Evolutionary conservation across 2,113 vertebrate species (phyloP).

Genomic region (Halichoerus grypus): DNA sequence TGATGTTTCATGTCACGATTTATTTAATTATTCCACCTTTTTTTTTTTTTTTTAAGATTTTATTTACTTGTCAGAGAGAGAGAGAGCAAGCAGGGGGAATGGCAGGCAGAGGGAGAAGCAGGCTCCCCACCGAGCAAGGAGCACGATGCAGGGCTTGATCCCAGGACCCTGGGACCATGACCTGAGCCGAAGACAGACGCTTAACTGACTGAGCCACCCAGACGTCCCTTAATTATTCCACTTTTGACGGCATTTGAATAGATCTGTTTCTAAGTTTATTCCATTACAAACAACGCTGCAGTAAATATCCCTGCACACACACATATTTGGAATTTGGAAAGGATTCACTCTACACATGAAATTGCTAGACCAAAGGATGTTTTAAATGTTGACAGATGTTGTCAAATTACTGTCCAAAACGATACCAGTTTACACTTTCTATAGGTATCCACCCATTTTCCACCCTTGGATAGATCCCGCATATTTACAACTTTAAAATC

Average conservation of each 20-base stretch:
- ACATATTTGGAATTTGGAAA: neutral
- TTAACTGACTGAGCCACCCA: too few relatives aligned
- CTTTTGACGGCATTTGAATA: constrained; percentile 33
- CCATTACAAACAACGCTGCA: constrained; percentile 22
- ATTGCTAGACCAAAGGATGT: neutral
- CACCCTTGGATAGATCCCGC: neutral
- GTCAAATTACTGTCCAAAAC: neutral
- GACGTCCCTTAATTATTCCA: neutral
- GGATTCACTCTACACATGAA: neutral
- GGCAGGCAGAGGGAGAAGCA: too few relatives aligned
- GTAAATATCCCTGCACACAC: neutral
- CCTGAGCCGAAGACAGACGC: too few relatives aligned
- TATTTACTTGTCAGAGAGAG: too few relatives aligned
- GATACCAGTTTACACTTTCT: neutral
- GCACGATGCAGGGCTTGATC: too few relatives aligned
- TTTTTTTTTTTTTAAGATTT: too few relatives aligned
- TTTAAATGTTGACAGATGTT: neutral
- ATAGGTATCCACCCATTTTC: neutral
- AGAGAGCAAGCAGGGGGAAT: too few relatives aligned
- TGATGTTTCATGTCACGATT: neutral
- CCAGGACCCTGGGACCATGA: too few relatives aligned
- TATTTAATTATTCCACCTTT: constrained; percentile 18
- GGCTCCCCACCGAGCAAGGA: too few relatives aligned
- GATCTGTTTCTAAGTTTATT: constrained; percentile 48
- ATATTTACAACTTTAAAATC: neutral